phyloP scores from a whole-genome alignment of 2,888 invertebrate species.

The Pristionchus fissidentatus region DNA sequence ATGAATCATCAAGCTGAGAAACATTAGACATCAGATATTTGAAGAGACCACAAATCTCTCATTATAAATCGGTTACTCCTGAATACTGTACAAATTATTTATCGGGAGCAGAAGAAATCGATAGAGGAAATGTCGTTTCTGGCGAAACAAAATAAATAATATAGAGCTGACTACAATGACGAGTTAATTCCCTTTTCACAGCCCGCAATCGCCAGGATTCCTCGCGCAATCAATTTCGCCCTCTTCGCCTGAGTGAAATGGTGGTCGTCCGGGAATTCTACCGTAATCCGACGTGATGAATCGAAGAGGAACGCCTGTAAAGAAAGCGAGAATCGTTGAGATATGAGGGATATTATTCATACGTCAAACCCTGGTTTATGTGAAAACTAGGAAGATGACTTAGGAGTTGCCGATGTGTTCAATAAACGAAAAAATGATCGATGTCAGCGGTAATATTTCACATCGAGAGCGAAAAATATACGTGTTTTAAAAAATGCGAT shows the following conservation, averaged over 20 bases:
- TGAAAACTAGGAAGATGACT: no score
- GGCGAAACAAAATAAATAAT: no score
- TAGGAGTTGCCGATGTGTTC: no score
- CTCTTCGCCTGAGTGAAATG: slow-evolving; percentile 52
- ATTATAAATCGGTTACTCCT: background rate
- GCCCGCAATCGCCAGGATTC: slow-evolving; percentile 5
- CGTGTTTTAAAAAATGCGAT: background rate
- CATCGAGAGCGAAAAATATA: background rate
- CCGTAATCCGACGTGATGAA: slow-evolving; percentile 9
- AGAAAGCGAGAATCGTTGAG: no score
- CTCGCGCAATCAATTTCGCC: slow-evolving; percentile 48
- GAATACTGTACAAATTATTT: background rate
- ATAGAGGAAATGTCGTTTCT: background rate
- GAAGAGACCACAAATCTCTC: slow-evolving; percentile 30
- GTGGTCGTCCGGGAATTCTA: slow-evolving; percentile 50
- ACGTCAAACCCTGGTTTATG: background rate
- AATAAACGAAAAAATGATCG: no score
- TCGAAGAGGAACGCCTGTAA: background rate
- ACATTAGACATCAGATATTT: background rate
- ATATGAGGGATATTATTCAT: background rate
- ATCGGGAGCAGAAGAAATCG: background rate
- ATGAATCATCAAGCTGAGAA: no score
- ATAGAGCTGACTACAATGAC: no score
- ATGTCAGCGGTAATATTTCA: no score
- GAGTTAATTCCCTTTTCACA: background rate